A percentile compares a stretch with the other conserved stretches of the same genome.
Conservation (phyloP, 2,797 vertebrate species). For the Typhlichthys subterraneus region DNA sequence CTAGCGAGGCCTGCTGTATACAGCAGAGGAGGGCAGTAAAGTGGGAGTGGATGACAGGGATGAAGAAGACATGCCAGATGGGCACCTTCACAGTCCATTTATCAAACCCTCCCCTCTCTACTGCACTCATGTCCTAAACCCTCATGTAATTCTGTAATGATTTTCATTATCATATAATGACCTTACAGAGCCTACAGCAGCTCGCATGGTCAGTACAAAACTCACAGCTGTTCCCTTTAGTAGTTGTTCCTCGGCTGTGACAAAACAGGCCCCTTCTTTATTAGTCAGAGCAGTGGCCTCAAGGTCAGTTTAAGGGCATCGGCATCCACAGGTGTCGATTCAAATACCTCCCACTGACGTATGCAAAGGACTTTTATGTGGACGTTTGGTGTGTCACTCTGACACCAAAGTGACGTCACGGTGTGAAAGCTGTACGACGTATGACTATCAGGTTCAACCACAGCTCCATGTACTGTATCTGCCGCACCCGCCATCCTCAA, state of each 20-base stretch:
- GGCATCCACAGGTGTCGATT: slow-evolving; percentile 70
- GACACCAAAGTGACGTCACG: neutral
- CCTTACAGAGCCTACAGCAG: slow-evolving; percentile 88
- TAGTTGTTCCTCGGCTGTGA: slow-evolving; percentile 77
- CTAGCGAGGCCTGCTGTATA: slow-evolving; percentile 52
- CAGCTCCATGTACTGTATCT: neutral
- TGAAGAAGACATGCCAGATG: slow-evolving; percentile 91
- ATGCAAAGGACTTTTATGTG: neutral
- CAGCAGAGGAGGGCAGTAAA: slow-evolving; percentile 72
- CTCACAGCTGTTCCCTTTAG: slow-evolving; percentile 86
- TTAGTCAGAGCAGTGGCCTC: slow-evolving; percentile 78
- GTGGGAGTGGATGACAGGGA: slow-evolving; percentile 72
- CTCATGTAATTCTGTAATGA: slow-evolving; percentile 99
- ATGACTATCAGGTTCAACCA: slow-evolving; percentile 34
- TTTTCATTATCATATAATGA: slow-evolving; percentile 99
- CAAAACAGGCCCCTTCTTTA: slow-evolving; percentile 70
- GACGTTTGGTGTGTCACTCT: neutral
- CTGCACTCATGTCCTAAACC: slow-evolving; percentile 92
- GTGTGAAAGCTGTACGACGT: slow-evolving; percentile 26
- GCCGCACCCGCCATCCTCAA: slow-evolving; percentile 43
- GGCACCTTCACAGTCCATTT: slow-evolving; percentile 99
- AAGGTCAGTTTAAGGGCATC: slow-evolving; percentile 82
- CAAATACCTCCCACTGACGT: slow-evolving; percentile 73
- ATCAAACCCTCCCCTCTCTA: slow-evolving; percentile 86
- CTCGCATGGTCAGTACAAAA: slow-evolving; percentile 85